Base-by-base conservation (phyloP, 2,888 invertebrate genomes). In the Nemoura dubitans region DNA sequence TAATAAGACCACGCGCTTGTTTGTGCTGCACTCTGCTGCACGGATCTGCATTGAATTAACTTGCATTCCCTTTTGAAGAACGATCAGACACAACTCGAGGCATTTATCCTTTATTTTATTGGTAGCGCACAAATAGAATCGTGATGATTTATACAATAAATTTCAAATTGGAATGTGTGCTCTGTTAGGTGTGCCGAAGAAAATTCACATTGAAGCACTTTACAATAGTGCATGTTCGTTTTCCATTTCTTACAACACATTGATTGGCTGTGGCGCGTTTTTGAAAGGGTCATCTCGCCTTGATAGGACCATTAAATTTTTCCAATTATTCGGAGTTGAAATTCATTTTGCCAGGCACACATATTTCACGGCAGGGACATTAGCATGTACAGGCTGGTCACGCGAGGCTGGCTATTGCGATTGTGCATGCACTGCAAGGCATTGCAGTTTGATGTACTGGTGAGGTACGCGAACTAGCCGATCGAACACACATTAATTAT, bases 341-440 rank as follows among this genome's bases (percentile, higher is more conserved):
- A 59, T 59, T 59, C 59, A 59, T 59, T 59, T 59, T 10, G 59
- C 59, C 21, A 59, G 59, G 59, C 21, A 14, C 59, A 21, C 59
- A 59, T 59, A 59, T 59, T 59, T 59, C 59, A 59, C 14, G 59
- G 59, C 59, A 59, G 59, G 59, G 59, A 59, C 59, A 59, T 59
- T 59, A 59, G 59, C 59, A 59, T 59, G 59, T 59, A 59, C 59
- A 59, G 59, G 59, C 14, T 21, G 59, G 14, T 59, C 59, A 59
- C 59, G 59, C 59, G 59, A 59, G 36, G 5, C 36, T 10, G 36
- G 36, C 36, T 6, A 59, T 59, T 21, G 59, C 16, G 59, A 21
- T 14, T 21, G 16, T 59, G 59, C 59, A 59, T 59, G 59, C 59
- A 59, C 16, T n/a, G n/a, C n/a, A 36, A 10, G 10, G 5, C 36